Evolutionary conservation across 2,888 invertebrate genomes (phyloP).

Genomic region (Acleris holmiana): DNA sequence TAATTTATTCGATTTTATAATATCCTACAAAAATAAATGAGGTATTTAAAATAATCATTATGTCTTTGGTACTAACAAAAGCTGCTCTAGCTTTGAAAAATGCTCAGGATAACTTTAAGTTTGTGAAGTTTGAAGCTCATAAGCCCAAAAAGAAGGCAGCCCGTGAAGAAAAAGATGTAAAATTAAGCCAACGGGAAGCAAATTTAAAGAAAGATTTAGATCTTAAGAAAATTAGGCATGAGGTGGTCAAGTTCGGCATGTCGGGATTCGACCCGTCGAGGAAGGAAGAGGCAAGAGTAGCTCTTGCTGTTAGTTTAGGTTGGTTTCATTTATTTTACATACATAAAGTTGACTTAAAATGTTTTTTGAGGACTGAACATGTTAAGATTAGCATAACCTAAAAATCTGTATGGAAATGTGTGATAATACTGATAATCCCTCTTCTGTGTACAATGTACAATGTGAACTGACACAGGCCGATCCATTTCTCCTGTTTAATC

Average conservation of each 20-base stretch:
- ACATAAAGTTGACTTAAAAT: too few species aligned
- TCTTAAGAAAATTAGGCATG: conserved; percentile 90
- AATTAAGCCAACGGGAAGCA: conserved; percentile 41
- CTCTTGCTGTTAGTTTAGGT: conserved; percentile 91
- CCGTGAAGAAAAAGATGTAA: conserved; percentile 43
- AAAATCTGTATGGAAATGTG: too few species aligned
- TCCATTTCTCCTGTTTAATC: too few species aligned
- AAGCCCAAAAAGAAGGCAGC: conserved; percentile 75
- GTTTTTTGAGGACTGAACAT: too few species aligned
- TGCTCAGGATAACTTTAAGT: conserved; percentile 70
- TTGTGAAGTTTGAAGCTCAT: conserved; percentile 78
- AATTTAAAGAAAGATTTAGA: conserved; percentile 82
- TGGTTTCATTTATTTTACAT: not conserved
- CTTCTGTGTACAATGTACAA: too few species aligned
- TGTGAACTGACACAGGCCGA: too few species aligned
- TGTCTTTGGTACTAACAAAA: conserved; percentile 78
- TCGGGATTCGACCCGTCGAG: conserved; percentile 88
- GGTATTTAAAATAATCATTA: conserved; percentile 38
- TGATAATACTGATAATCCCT: too few species aligned
- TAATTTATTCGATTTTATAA: too few species aligned
- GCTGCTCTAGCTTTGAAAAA: conserved; percentile 78
- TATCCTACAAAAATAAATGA: too few species aligned
- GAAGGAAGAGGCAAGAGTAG: conserved; percentile 91
- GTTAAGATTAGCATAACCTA: too few species aligned
- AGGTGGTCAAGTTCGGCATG: conserved; percentile 93